Evolutionary conservation across 2,113 vertebrate genomes (phyloP).

Genomic region (Telmatochromis sp.): DNA sequence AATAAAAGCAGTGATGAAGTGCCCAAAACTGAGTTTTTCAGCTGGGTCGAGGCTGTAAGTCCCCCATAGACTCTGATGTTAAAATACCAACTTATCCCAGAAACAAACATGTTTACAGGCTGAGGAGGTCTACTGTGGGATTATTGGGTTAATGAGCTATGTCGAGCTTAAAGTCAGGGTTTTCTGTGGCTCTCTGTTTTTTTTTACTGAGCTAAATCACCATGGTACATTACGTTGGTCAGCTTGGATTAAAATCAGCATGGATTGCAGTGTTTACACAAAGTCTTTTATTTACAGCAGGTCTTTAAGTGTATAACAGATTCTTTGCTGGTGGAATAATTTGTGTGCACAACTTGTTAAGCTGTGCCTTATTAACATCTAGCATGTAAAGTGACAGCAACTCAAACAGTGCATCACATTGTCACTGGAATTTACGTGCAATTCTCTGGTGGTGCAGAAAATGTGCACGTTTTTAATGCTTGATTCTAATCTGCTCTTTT

Average conservation of each 20-base stretch:
- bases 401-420: neutral
- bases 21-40: neutral
- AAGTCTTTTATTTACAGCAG: neutral
- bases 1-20: neutral
- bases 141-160: neutral
- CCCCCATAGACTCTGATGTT: neutral
- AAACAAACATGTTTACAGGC: neutral
- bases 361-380: neutral
- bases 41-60: neutral
- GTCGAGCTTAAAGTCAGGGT: neutral
- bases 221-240: neutral
- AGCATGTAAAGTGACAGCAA: neutral
- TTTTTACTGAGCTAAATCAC: neutral
- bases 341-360: neutral
- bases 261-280: neutral
- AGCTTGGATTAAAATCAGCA: neutral
- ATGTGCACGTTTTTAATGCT: neutral
- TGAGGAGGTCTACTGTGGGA: neutral
- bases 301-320: neutral
- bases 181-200: neutral
- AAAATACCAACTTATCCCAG: neutral
- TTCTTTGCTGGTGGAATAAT: neutral
- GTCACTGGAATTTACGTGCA: neutral
- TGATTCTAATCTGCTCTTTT: neutral
- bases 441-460: neutral